These are phyloP conservation scores for Chionis minor DNA, from an alignment of 2,113 vertebrate genomes.

Conservation along the genomic window DNA sequence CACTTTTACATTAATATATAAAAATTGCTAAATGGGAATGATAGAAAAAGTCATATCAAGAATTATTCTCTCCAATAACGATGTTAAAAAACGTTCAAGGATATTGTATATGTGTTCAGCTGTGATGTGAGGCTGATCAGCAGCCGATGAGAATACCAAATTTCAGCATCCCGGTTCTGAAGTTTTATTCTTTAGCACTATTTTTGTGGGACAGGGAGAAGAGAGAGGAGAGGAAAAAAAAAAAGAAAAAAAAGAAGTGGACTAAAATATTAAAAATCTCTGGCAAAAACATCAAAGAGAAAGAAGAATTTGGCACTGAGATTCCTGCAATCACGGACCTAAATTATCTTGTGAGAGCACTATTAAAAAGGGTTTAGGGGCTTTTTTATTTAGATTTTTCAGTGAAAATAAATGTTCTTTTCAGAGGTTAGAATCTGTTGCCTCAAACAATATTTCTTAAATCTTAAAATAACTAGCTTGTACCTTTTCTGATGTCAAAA, in stretches of 20 bases:
- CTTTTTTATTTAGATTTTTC: neutral
- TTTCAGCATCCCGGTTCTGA: neutral
- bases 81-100: neutral
- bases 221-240: neutral
- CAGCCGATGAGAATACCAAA: neutral
- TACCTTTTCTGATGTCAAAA: neutral
- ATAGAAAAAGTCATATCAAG: neutral
- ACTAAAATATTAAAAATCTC: constrained; percentile 22
- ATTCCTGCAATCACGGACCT: neutral
- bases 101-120: neutral
- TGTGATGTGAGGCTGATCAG: neutral
- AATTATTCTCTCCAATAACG: neutral
- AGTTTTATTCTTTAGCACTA: neutral
- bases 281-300: constrained; percentile 9
- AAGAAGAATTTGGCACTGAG: neutral
- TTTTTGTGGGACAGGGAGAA: neutral
- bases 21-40: neutral
- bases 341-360: neutral
- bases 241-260: neutral
- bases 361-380: neutral
- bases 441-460: neutral
- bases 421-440: neutral
- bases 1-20: neutral
- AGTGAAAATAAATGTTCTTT: neutral
- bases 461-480: neutral